phyloP scores from a whole-genome alignment of 2,113 vertebrate genomes.

The Pelodiscus sinensis region DNA sequence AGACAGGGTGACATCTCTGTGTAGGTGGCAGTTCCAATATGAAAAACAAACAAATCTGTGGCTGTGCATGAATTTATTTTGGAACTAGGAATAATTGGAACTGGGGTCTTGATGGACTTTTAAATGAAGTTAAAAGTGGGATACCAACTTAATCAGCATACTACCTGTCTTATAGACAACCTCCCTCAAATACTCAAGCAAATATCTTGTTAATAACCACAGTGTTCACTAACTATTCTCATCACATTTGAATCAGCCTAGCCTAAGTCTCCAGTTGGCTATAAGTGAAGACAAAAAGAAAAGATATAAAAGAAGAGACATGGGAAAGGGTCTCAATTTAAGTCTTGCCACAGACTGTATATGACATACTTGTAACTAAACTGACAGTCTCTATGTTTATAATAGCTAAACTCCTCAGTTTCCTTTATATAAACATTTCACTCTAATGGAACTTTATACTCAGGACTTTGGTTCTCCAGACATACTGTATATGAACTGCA shows the following conservation, averaged over 20 bases:
- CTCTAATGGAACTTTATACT: slow-evolving; percentile 74
- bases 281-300: slow-evolving; percentile 20
- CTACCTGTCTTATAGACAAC: not conserved
- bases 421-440: slow-evolving; percentile 71
- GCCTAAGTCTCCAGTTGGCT: accelerated
- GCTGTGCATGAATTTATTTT: not conserved
- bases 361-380: slow-evolving; percentile 68
- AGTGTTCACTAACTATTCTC: not conserved
- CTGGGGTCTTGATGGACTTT: not conserved
- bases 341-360: slow-evolving; percentile 24
- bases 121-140: not conserved
- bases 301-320: slow-evolving; percentile 17
- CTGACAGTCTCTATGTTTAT: slow-evolving; percentile 77
- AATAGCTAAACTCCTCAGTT: slow-evolving; percentile 73
- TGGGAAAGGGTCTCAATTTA: slow-evolving; percentile 35
- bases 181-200: not conserved
- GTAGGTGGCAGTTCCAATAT: not conserved
- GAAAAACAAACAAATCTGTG: not conserved
- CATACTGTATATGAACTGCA: slow-evolving; percentile 48
- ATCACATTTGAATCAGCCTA: not conserved
- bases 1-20: not conserved
- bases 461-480: slow-evolving; percentile 49
- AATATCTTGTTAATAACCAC: not conserved
- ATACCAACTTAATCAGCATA: not conserved
- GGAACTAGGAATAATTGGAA: not conserved